A percentile compares a stretch with the other conserved stretches of the same genome.
These are phyloP conservation scores for Drosophila meridionalis DNA, from an alignment of 2,888 invertebrate species.

Conservation along the genomic window DNA sequence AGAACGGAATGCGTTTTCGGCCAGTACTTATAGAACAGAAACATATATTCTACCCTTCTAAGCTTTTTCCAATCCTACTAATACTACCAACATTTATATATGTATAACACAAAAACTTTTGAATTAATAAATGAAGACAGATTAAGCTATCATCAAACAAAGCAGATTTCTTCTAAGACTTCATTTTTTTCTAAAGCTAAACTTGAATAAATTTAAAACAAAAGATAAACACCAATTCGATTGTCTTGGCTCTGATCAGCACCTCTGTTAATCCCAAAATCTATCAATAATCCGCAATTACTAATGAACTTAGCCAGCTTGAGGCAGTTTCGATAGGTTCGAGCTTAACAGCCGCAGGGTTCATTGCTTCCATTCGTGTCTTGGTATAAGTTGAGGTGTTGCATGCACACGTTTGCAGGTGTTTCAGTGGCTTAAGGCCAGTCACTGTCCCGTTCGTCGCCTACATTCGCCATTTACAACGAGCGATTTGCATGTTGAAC, in stretches of 20 bases:
- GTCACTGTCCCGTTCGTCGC: conserved; percentile 30
- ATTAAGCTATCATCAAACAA: too few relatives aligned
- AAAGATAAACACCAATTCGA: not conserved
- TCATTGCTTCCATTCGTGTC: not conserved
- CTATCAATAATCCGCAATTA: not conserved
- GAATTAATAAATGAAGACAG: not conserved
- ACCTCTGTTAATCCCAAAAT: not conserved
- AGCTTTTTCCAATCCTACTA: too few relatives aligned
- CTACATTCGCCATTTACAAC: conserved; percentile 22
- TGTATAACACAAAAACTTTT: too few relatives aligned
- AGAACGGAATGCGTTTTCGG: too few relatives aligned
- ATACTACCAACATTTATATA: too few relatives aligned
- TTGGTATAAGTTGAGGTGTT: not conserved
- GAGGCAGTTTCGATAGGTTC: not conserved
- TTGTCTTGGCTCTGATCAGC: too few relatives aligned
- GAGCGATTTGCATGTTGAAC: conserved; percentile 7
- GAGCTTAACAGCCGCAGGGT: not conserved
- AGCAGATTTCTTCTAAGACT: too few relatives aligned
- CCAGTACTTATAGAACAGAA: too few relatives aligned
- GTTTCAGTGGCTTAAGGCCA: conserved; percentile 7
- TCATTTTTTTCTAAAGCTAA: too few relatives aligned
- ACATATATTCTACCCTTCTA: too few relatives aligned
- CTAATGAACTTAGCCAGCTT: too few relatives aligned
- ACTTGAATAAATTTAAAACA: too few relatives aligned
- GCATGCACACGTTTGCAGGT: not conserved